Evolutionary conservation across 2,797 vertebrate species (phyloP).

Genomic region (Oreortyx pictus): DNA sequence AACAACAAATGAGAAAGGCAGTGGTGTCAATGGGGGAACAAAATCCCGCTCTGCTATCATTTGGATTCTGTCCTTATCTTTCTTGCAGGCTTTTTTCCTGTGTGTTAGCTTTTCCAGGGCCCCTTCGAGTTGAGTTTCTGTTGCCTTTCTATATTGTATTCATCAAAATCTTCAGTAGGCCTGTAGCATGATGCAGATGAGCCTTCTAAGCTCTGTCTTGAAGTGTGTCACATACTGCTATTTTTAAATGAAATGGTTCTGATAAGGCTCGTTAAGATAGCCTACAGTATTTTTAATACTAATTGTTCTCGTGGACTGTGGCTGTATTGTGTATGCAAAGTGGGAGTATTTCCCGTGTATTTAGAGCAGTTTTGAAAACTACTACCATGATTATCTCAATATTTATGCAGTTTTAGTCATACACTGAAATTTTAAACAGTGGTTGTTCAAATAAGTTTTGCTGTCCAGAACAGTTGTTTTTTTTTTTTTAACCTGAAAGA

Average conservation of each 20-base stretch:
- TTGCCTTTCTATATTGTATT: not conserved
- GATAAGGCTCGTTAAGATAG: not conserved
- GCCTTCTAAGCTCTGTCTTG: not conserved
- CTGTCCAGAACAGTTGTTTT: not conserved
- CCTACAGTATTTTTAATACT: not conserved
- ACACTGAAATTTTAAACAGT: not conserved
- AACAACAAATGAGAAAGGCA: not conserved
- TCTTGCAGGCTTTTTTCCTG: not conserved
- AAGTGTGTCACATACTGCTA: not conserved
- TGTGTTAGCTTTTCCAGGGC: not conserved
- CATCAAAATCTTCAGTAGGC: not conserved
- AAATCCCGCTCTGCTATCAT: not conserved
- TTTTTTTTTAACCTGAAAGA: not conserved
- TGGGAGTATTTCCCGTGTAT: not conserved
- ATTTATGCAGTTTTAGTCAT: not conserved
- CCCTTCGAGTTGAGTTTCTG: not conserved
- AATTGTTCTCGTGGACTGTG: accelerated
- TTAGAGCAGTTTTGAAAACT: not conserved
- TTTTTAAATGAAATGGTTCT: not conserved
- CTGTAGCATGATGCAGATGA: not conserved
- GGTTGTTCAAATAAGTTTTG: not conserved
- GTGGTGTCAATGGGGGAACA: accelerated
- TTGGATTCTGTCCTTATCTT: not conserved
- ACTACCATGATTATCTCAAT: not conserved
- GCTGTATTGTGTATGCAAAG: not conserved